A percentile compares a stretch with the other conserved stretches of the same genome.
Evolutionary conservation across 2,113 vertebrate genomes (phyloP).

Genomic region (Oreotrochilus melanogaster): DNA sequence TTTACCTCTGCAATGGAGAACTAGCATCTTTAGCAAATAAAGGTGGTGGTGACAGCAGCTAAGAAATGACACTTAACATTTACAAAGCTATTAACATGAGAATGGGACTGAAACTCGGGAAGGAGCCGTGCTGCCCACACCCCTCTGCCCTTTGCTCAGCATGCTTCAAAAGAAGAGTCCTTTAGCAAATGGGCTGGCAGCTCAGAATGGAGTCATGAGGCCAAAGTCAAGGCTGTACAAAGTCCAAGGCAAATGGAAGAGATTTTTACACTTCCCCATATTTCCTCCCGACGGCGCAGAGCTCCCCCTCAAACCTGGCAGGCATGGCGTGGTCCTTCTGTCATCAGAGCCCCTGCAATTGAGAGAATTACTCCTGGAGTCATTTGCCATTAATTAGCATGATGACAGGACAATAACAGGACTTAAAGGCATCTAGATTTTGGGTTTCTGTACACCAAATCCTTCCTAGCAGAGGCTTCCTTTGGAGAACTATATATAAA

Average conservation of each 20-base stretch:
- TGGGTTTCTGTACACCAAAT: background rate
- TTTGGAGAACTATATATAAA: background rate
- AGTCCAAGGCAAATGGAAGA: slow-evolving; percentile 53
- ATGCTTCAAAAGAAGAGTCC: slow-evolving; percentile 48
- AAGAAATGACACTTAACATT: slow-evolving; percentile 23
- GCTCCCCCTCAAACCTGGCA: slow-evolving; percentile 55
- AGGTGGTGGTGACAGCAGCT: slow-evolving; percentile 32
- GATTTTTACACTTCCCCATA: slow-evolving; percentile 51
- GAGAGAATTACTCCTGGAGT: slow-evolving; percentile 32
- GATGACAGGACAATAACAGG: accelerated
- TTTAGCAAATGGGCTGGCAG: slow-evolving; percentile 25
- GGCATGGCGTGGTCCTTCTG: background rate
- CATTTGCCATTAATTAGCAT: background rate
- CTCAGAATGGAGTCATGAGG: slow-evolving; percentile 5
- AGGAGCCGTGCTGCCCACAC: slow-evolving; percentile 2
- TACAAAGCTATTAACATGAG: slow-evolving; percentile 46
- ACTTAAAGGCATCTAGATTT: background rate
- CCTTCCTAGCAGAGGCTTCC: background rate
- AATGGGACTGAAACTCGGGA: background rate
- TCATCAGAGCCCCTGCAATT: slow-evolving; percentile 54
- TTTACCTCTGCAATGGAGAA: slow-evolving; percentile 27
- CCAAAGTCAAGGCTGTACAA: slow-evolving; percentile 59
- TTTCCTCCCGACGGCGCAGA: background rate
- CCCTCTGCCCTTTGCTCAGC: slow-evolving; percentile 23
- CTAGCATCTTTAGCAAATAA: slow-evolving; percentile 19